Evolutionary conservation across 1,140 invertebrate species (phyloP).

Genomic region (Oedothorax gibbosus): DNA sequence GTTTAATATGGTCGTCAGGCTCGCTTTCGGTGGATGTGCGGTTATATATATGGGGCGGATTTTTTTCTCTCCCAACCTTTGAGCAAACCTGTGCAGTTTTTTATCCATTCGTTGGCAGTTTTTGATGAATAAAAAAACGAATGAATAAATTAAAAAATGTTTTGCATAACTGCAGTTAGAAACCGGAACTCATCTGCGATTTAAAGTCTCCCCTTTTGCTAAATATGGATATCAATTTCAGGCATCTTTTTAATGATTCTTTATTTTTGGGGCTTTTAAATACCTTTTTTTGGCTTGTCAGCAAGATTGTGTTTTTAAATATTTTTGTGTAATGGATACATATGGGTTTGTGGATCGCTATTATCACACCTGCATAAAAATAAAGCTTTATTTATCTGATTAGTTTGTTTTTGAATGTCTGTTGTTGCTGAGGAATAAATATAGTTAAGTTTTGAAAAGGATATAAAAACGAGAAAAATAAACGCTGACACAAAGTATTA

Average conservation of each 20-base stretch:
- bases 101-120: constrained; percentile 18
- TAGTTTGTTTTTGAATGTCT: too few species aligned
- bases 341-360: too few species aligned
- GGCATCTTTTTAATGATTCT: constrained; percentile 42
- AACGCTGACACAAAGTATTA: too few species aligned
- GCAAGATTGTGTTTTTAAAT: too few species aligned
- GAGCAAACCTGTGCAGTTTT: constrained; percentile 10
- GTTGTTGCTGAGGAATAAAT: too few species aligned
- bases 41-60: constrained; percentile 7
- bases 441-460: too few species aligned
- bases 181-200: constrained; percentile 42
- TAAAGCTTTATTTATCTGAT: too few species aligned
- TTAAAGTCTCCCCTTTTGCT: neutral
- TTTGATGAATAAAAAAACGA: constrained; percentile 33
- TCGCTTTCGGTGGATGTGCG: constrained; percentile 40
- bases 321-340: too few species aligned
- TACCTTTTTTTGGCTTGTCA: too few species aligned
- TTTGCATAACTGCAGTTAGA: constrained; percentile 41
- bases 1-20: constrained; percentile 59
- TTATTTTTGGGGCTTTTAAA: neutral
- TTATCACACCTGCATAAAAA: too few species aligned
- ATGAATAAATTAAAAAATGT: constrained; percentile 56
- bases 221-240: constrained; percentile 25
- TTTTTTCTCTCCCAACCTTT: constrained; percentile 14
- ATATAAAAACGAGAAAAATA: too few species aligned